phyloP scores from a whole-genome alignment of 2,888 invertebrate genomes.

The Polietes domitor region DNA sequence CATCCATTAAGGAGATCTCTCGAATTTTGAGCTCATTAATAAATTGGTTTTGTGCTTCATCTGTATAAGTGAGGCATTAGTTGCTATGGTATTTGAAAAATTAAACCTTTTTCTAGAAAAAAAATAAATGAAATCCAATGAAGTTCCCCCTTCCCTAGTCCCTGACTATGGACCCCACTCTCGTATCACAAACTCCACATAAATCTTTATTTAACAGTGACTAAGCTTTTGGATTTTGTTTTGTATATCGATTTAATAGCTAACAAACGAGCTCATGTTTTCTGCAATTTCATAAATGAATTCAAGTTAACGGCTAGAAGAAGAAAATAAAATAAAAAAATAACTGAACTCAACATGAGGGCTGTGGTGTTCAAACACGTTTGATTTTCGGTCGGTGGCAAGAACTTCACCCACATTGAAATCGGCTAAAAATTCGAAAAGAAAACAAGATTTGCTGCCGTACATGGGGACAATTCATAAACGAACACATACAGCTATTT shows the following conservation, averaged over 20 bases:
- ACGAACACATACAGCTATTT: too few species aligned
- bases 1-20: too few species aligned
- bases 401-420: conserved; percentile 56
- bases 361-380: background rate
- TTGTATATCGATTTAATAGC: background rate
- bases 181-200: background rate
- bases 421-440: background rate
- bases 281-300: background rate
- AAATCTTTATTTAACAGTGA: conserved; percentile 25
- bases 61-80: too few species aligned
- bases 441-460: background rate
- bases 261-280: conserved; percentile 2
- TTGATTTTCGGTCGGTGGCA: background rate
- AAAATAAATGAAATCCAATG: too few species aligned
- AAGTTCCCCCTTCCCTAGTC: background rate
- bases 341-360: conserved; percentile 10
- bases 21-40: too few species aligned
- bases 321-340: background rate
- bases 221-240: conserved; percentile 15
- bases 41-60: too few species aligned
- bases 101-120: too few species aligned
- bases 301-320: background rate
- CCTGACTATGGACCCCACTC: too few species aligned
- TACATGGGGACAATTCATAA: background rate
- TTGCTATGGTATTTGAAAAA: too few species aligned